Evolutionary conservation across 2,113 vertebrate genomes (phyloP), one percentile per base, ranked within the genome.

Genomic region (Fukomys damarensis): DNA sequence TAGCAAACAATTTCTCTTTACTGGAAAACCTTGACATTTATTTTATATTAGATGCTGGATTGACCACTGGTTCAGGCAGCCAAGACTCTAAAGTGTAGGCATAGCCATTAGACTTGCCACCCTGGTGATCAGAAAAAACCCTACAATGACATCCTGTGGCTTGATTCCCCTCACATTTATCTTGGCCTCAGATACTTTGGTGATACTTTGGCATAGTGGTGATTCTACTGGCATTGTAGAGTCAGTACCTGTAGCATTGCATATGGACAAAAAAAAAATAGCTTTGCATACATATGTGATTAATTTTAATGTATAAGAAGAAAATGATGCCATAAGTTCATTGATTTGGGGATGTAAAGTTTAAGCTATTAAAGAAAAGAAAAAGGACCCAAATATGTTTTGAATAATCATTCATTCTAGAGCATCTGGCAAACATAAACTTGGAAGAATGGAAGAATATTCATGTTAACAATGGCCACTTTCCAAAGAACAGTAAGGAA

Each of bases 401-500:
- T 91, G 52, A 97, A 93, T 96, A 81, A 88, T 86, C 95, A 93
- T 97, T 96, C 92, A 63, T 88, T 94, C n/a, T 86, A 70, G 22
- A 81, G 95, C 97, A 96, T 97, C 92, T 98, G 97, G 97, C 77
- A 96, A 93, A 82, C 90, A 95, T 96, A 95, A 96, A 96, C 94
- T 96, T 96, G 89, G 77, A 95, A 96, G 74, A 91, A 94, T 56
- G 79, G 61, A 68, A 96, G 85, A 96, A 79, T 49, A 30, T 96
- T 94, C 85, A 66, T 97, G 82, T 79, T 94, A 95, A 91, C 81
- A 92, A 92, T 97, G 97, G 96, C 96, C 20, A 82, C n/a, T 92
- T 92, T 96, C 97, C 96, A 98, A 96, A 95, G 79, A 94, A 74
- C 85, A 96, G 61, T 43, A 70, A 97, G 96, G 93, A 77, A 93